Evolutionary conservation across 2,888 invertebrate genomes (phyloP), one percentile per base, ranked within the genome.

Genomic region (Cosmorhoe ocellata): DNA sequence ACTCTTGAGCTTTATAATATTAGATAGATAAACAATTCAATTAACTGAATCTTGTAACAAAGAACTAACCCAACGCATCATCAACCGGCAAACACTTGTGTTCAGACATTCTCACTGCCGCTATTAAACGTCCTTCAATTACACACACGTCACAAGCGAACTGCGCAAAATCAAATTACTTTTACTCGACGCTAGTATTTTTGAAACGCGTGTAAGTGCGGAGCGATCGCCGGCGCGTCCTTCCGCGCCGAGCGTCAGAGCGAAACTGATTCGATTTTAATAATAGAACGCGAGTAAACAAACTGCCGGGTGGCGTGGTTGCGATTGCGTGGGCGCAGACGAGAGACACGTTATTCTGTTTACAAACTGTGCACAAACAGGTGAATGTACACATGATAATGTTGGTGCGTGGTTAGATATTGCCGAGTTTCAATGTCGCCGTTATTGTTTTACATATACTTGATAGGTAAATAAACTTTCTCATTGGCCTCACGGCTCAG

Each of bases 231-330:
- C 44, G 59, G 69, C 73, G 65, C 81, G 79, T 66, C 65, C 60
- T 54, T 43, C 41, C 80, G 65, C 72, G 64, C 51, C 69, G 76
- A 71, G 67, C 71, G 75, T 63, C 59, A 43, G 43, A 60, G 58
- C 68, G 49, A 56, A 57, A 87, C 84, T 85, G 80, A 61, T 52
- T 44, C 10, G 31, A 52, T 33, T 27, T 32, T 24, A 34, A 51
- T 22, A 74, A 68, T 74, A 74, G 79, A 81, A 77, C 71, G 64
- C 61, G 45, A 49, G 66, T 61, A 74, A 74, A 72, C 67, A 69
- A 70, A 66, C 55, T 31, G n/a, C 18, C 22, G 65, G 63, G 56
- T 56, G 58, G 60, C 61, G 59, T 56, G 58, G 59, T 53, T 33
- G 43, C 45, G 55, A 58, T 52, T 62, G 67, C 64, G 71, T 58